Evolutionary conservation across 2,113 vertebrate genomes (phyloP).

Genomic region (Crotalus helleri): DNA sequence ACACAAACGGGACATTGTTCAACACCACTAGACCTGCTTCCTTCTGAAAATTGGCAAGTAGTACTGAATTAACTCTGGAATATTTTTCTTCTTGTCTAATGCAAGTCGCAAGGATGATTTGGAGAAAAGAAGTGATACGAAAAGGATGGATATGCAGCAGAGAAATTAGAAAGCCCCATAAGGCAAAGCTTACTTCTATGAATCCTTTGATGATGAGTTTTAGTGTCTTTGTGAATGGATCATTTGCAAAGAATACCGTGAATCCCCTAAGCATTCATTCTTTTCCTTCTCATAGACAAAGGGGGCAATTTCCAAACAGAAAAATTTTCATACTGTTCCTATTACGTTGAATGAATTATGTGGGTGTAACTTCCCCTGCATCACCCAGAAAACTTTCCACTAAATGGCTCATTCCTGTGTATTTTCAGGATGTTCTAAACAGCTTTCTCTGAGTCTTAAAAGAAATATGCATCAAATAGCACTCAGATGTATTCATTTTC

Average conservation of each 20-base stretch:
- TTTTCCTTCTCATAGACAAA: slow-evolving; percentile 22
- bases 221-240: slow-evolving; percentile 10
- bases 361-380: slow-evolving; percentile 53
- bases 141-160: fast-evolving
- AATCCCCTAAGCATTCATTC: background rate
- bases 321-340: slow-evolving; percentile 52
- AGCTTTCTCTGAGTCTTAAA: slow-evolving; percentile 25
- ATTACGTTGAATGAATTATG: slow-evolving; percentile 58
- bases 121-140: background rate
- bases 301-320: slow-evolving; percentile 40
- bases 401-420: slow-evolving; percentile 44
- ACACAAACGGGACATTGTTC: background rate
- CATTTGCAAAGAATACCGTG: slow-evolving; percentile 11
- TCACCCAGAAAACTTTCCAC: slow-evolving; percentile 53
- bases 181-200: background rate
- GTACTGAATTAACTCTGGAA: background rate
- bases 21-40: background rate
- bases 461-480: slow-evolving; percentile 3
- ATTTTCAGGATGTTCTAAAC: slow-evolving; percentile 16
- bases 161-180: background rate
- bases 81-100: background rate
- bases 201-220: slow-evolving; percentile 28
- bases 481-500: slow-evolving; percentile 44
- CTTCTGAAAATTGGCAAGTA: background rate
- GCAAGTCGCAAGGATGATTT: background rate